Percentiles rank a stretch among this genome's conserved stretches.
phyloP scores from a whole-genome alignment of 2,113 vertebrate genomes.

The Apeltes quadracus region DNA sequence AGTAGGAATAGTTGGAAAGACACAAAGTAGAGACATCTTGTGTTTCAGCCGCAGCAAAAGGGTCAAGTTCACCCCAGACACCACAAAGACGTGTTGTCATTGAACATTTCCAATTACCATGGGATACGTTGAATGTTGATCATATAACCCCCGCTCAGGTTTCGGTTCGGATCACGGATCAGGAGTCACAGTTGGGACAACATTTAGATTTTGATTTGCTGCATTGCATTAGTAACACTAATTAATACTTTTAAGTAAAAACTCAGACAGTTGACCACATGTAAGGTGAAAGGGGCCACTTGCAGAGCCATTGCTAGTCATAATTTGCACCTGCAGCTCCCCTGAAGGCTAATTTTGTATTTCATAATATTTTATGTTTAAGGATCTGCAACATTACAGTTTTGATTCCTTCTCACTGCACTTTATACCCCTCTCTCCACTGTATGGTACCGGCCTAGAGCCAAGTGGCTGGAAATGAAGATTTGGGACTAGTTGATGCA shows the following conservation, averaged over 20 bases:
- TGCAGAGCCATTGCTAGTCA: neutral
- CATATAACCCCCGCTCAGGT: no score
- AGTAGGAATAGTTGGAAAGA: neutral
- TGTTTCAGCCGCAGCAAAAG: neutral
- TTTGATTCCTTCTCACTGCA: conserved; percentile 6
- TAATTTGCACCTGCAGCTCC: neutral
- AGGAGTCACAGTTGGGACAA: neutral
- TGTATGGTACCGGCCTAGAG: neutral
- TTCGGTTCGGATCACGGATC: no score
- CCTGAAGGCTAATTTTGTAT: neutral
- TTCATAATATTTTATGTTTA: neutral
- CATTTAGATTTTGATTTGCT: neutral
- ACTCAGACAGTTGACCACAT: neutral
- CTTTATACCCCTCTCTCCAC: conserved; percentile 20
- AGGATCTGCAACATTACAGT: neutral
- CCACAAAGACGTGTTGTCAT: neutral
- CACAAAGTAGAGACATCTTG: neutral
- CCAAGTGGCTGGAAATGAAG: neutral
- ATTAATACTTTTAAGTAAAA: neutral
- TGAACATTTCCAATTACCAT: neutral
- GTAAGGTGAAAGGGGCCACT: neutral
- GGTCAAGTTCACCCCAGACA: neutral
- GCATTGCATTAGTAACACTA: neutral
- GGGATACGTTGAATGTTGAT: neutral
- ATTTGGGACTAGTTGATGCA: neutral